phyloP scores from a whole-genome alignment of 2,797 vertebrate genomes.

The Sebastes steindachneri region DNA sequence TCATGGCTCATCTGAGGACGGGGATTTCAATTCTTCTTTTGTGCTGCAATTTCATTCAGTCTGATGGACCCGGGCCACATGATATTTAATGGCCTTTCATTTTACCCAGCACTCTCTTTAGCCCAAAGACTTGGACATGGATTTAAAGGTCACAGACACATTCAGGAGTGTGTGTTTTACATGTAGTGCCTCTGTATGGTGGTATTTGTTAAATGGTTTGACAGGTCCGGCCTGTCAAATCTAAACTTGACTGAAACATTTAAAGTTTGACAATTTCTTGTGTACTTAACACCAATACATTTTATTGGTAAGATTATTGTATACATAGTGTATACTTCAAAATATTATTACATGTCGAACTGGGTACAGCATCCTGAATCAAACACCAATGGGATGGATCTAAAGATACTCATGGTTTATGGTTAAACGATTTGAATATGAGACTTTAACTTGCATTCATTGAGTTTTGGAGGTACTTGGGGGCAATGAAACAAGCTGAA shows the following conservation, averaged over 20 bases:
- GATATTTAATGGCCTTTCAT: slow-evolving; percentile 46
- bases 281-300: background rate
- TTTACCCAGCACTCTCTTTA: slow-evolving; percentile 5
- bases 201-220: background rate
- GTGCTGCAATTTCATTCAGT: slow-evolving; percentile 49
- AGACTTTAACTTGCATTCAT: background rate
- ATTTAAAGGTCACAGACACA: slow-evolving; percentile 4
- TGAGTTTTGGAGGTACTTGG: too few species aligned
- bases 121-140: background rate
- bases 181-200: background rate
- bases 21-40: slow-evolving; percentile 63
- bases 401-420: background rate
- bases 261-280: background rate
- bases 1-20: slow-evolving; percentile 51
- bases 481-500: too few species aligned
- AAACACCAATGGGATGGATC: background rate
- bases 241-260: background rate
- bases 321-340: background rate
- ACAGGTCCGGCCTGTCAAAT: background rate
- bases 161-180: background rate
- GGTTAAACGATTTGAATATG: background rate
- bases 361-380: background rate
- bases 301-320: background rate
- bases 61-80: slow-evolving; percentile 42
- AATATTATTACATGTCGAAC: background rate